These are phyloP conservation scores for Limnephilus marmoratus DNA, from an alignment of 2,888 invertebrate species.

Conservation along the genomic window DNA sequence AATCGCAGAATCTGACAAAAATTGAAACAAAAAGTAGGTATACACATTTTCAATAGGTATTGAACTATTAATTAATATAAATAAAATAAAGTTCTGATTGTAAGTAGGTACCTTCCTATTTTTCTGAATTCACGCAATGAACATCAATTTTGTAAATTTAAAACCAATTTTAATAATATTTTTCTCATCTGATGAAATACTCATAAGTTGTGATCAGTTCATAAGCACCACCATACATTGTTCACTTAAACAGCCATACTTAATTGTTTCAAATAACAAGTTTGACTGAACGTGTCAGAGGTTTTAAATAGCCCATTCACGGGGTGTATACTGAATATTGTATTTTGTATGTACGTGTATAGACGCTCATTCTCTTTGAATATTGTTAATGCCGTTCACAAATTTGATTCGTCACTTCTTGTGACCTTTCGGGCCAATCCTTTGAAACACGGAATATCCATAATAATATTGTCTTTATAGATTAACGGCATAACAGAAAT, in stretches of 20 bases:
- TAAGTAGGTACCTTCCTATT: too few species aligned
- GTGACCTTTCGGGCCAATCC: constrained; percentile 7
- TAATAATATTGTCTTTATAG: not conserved
- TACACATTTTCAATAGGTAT: too few species aligned
- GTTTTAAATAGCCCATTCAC: constrained; percentile 55
- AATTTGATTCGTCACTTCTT: not conserved
- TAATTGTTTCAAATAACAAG: constrained; percentile 59
- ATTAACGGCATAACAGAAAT: not conserved
- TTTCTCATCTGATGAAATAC: constrained; percentile 4
- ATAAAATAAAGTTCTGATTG: too few species aligned
- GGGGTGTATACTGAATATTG: not conserved
- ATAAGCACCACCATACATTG: not conserved
- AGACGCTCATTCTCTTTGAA: not conserved
- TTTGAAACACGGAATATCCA: not conserved
- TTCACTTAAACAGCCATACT: constrained; percentile 30
- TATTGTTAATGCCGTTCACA: not conserved
- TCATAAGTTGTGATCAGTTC: not conserved
- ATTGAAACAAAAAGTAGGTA: too few species aligned
- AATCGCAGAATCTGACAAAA: too few species aligned
- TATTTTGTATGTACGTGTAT: not conserved
- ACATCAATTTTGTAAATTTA: too few species aligned
- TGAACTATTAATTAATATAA: too few species aligned
- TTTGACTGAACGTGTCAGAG: constrained; percentile 52
- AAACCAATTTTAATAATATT: not conserved
- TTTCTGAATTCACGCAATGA: too few species aligned